Evolutionary conservation across 2,113 vertebrate species (phyloP), one percentile per base, ranked within the genome.

Genomic region (Empidonax alnorum): DNA sequence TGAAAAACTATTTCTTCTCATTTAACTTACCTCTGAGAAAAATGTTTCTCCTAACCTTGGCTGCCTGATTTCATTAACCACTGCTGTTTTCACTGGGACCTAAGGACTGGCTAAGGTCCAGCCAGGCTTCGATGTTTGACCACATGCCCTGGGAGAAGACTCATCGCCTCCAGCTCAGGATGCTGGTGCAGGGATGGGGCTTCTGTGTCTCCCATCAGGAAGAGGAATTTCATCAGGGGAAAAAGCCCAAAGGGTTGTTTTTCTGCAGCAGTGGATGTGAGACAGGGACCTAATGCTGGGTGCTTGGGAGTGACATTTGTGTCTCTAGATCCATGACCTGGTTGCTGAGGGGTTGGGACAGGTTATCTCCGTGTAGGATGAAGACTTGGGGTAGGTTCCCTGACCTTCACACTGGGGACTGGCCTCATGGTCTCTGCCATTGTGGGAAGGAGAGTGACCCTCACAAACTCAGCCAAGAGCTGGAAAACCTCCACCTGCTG

Each of bases 341-440:
- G 20, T 47, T 44, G 65, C 42, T 66, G 4, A 10, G 44, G 31
- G 28, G 39, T 18, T 44, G 42, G 31, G 27, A 42, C 33, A 52
- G 10, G 18, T 76, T 50, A 30, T 63, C 21, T 61, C 67, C 42
- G 39, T 9, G 31, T 42, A 49, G 47, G 39, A 25, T 35, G 20
- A 35, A 10, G 56, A 19, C 19, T 24, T 62, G 52, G 31, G 14
- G 6, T 68, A 55, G 6, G 8, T 50, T 83, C 15, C 35, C 35
- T 58, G 49, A 31, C 35, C 27, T 73, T 72, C 68, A 31, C 37
- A n/a, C 6, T 44, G 24, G 27, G 24, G 15, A 30, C 39, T 55
- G 53, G 21, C 31, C 7, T 68, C 0, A 0, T 68, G 27, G 55
- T 31, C 33, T 84, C 39, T 84, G 59, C 23, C 6, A 2, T 3